A percentile compares a stretch with the other conserved stretches of the same genome.
Conservation (phyloP, 2,888 invertebrate genomes). For the Meghimatium bilineatum region DNA sequence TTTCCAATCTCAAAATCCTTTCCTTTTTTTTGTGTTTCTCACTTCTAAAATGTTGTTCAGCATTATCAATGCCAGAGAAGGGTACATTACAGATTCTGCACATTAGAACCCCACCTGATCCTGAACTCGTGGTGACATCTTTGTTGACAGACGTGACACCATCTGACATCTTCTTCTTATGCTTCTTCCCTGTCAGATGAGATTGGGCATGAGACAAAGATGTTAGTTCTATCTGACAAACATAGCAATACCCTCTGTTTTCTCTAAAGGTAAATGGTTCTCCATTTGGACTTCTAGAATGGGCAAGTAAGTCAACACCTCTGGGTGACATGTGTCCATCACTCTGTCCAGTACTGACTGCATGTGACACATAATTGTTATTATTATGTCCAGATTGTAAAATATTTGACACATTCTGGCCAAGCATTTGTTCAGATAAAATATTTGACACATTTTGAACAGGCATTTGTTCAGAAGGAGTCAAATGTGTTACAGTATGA, state of each 20-base stretch:
- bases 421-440: not conserved
- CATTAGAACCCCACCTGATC: slow-evolving; percentile 35
- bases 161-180: slow-evolving; percentile 50
- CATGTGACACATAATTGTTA: not conserved
- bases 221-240: slow-evolving; percentile 55
- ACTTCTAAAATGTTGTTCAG: slow-evolving; percentile 58
- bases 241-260: slow-evolving; percentile 55
- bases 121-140: not conserved
- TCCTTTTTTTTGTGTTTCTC: slow-evolving; percentile 56
- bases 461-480: not conserved
- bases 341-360: not conserved
- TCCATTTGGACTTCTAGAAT: slow-evolving; percentile 34
- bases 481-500: not conserved
- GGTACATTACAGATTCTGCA: slow-evolving; percentile 58
- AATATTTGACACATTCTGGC: not conserved
- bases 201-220: slow-evolving; percentile 50
- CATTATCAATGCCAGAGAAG: slow-evolving; percentile 55
- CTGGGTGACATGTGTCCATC: not conserved
- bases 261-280: slow-evolving; percentile 53
- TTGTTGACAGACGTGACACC: not conserved
- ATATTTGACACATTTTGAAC: too few species aligned
- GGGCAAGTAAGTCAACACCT: not conserved
- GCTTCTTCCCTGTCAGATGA: slow-evolving; percentile 55
- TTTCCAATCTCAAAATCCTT: not conserved
- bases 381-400: not conserved